Conservation (phyloP, 1,140 invertebrate species). For the Reticulitermes speratus region DNA sequence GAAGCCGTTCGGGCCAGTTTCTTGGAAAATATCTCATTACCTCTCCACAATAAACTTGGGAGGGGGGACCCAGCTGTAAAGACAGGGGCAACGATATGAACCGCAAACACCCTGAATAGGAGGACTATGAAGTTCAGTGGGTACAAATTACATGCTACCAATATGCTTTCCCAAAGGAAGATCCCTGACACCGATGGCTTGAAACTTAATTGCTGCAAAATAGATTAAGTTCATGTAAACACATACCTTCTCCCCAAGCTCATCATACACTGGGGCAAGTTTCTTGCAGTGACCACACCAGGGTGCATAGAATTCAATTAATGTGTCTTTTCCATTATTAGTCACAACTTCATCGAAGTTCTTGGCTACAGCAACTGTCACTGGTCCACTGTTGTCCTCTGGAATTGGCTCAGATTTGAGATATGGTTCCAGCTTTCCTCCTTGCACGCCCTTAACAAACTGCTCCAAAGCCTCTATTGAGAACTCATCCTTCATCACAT, state of each 20-base stretch:
- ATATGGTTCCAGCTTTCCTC: slow-evolving; percentile 84
- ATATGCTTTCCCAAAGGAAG: too few relatives aligned
- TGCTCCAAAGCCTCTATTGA: slow-evolving; percentile 81
- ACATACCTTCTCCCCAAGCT: slow-evolving; percentile 84
- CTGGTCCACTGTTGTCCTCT: slow-evolving; percentile 77
- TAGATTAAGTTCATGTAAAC: background rate
- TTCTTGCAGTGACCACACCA: slow-evolving; percentile 99
- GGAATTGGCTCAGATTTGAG: slow-evolving; percentile 95
- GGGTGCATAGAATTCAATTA: slow-evolving; percentile 97
- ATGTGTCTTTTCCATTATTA: slow-evolving; percentile 87
- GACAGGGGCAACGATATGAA: too few relatives aligned
- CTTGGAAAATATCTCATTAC: too few relatives aligned
- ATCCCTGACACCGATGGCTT: too few relatives aligned
- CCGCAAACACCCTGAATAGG: too few relatives aligned
- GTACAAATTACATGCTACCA: too few relatives aligned
- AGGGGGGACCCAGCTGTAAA: too few relatives aligned
- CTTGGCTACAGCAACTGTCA: slow-evolving; percentile 92
- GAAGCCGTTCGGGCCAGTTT: too few relatives aligned
- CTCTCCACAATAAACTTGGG: too few relatives aligned
- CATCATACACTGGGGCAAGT: slow-evolving; percentile 66
- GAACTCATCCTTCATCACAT: slow-evolving; percentile 87
- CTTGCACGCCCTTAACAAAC: slow-evolving; percentile 86
- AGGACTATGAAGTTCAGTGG: too few relatives aligned
- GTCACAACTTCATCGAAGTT: slow-evolving; percentile 96
- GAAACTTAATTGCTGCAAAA: background rate